Evolutionary conservation across 2,797 vertebrate genomes (phyloP).

Genomic region (Scyliorhinus canicula): DNA sequence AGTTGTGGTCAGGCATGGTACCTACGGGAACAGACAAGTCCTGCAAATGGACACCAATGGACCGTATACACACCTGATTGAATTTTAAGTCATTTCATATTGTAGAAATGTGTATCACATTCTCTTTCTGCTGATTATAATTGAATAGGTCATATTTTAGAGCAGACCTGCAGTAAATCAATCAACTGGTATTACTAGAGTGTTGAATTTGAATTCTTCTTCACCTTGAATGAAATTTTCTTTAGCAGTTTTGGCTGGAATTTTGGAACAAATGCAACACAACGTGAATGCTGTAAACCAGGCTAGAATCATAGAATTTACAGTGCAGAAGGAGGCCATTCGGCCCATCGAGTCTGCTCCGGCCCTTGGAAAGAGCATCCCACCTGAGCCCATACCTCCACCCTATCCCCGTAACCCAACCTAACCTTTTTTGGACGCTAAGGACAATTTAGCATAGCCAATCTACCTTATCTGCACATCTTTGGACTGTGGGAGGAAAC

Average conservation of each 20-base stretch:
- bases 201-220: not conserved
- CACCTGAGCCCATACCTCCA: too few relatives aligned
- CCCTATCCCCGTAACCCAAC: too few relatives aligned
- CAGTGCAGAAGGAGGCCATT: too few relatives aligned
- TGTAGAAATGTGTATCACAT: not conserved
- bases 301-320: too few relatives aligned
- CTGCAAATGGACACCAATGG: slow-evolving; percentile 85
- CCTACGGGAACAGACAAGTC: slow-evolving; percentile 88
- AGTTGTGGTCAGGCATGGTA: slow-evolving; percentile 69
- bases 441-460: too few relatives aligned
- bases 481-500: too few relatives aligned
- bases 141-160: not conserved
- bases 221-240: not conserved
- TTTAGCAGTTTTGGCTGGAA: not conserved
- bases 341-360: too few relatives aligned
- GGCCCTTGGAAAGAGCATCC: too few relatives aligned
- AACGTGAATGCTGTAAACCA: not conserved
- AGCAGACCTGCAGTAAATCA: not conserved
- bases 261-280: not conserved
- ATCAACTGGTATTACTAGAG: not conserved
- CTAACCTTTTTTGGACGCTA: too few relatives aligned
- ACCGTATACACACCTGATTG: slow-evolving; percentile 83
- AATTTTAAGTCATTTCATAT: slow-evolving; percentile 64
- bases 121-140: not conserved
- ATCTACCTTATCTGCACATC: too few relatives aligned